Evolutionary conservation across 2,113 vertebrate species (phyloP), one percentile per base, ranked within the genome.

Genomic region (Albula goreensis): DNA sequence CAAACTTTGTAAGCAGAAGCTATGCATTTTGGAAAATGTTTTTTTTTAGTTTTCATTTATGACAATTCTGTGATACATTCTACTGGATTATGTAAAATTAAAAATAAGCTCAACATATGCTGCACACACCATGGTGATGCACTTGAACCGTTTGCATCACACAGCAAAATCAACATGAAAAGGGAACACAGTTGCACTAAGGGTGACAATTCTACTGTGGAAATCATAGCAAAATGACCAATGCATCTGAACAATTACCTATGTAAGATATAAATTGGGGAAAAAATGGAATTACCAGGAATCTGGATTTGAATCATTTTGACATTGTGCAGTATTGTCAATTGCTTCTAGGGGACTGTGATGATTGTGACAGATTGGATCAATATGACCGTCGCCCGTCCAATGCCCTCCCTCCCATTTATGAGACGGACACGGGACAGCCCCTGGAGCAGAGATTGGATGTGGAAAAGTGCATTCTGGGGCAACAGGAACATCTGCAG

Each of bases 311-410:
- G 89, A 93, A 95, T 94, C 96, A 95, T 93, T 96, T 97, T 98
- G 97, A 98, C 97, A 99, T 96, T 99, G 95, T 97, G 92, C 96
- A 99, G 97, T 99, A 97, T 99, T 99, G 96, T 99, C 96, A 97
- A 99, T 99, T 98, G 97, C 97, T 99, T 98, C 98, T 95, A 99
- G 98, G 98, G 96, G 94, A 99, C 97, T 97, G 97, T 97, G 96
- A 97, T 96, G 97, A 96, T 97, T 97, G 97, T 98, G 98, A 98
- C 94, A 97, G 96, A 97, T 92, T 96, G 98, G 97, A 97, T 97
- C 97, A 98, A 97, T 97, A 94, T 97, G 97, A 98, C 87, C 97
- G 96, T 89, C 97, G 97, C 84, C 97, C 97, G 92, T 95, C 98
- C 95, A 98, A 98, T 96, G 96, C 95, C 95, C 97, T 99, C 90